phyloP scores from a whole-genome alignment of 2,888 invertebrate genomes.

The Ryuthela nishihirai region DNA sequence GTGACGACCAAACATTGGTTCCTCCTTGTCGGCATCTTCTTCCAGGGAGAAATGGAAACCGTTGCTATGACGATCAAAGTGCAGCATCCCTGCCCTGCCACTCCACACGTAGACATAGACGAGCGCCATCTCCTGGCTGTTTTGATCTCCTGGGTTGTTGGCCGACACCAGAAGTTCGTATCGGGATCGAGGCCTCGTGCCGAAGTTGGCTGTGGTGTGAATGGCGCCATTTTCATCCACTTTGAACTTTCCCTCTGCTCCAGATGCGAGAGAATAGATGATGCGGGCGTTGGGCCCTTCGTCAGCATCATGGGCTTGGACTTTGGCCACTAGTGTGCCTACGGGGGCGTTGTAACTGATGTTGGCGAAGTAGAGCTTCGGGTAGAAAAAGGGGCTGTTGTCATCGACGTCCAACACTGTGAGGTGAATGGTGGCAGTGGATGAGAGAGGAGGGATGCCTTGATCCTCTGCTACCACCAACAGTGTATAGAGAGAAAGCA shows the following conservation, averaged over 20 bases:
- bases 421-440: neutral
- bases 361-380: neutral
- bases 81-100: constrained; percentile 42
- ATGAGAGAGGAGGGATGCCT: constrained; percentile 55
- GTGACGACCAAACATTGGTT: neutral
- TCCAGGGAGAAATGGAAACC: neutral
- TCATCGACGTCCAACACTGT: neutral
- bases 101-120: constrained; percentile 52
- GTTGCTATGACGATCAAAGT: too few species aligned
- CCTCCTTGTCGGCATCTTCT: neutral
- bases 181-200: constrained; percentile 63
- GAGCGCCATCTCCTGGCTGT: constrained; percentile 67
- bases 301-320: constrained; percentile 58
- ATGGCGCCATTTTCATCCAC: constrained; percentile 78
- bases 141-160: constrained; percentile 72
- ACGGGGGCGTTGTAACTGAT: neutral
- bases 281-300: constrained; percentile 87
- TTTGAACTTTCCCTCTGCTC: too few species aligned
- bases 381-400: neutral
- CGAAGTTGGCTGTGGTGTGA: constrained; percentile 63
- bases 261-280: constrained; percentile 66
- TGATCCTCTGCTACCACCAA: constrained; percentile 85
- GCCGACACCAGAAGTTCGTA: constrained; percentile 73
- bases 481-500: constrained; percentile 74
- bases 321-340: neutral